phyloP scores from a whole-genome alignment of 2,113 vertebrate genomes.

The Cranoglanis bouderius region DNA sequence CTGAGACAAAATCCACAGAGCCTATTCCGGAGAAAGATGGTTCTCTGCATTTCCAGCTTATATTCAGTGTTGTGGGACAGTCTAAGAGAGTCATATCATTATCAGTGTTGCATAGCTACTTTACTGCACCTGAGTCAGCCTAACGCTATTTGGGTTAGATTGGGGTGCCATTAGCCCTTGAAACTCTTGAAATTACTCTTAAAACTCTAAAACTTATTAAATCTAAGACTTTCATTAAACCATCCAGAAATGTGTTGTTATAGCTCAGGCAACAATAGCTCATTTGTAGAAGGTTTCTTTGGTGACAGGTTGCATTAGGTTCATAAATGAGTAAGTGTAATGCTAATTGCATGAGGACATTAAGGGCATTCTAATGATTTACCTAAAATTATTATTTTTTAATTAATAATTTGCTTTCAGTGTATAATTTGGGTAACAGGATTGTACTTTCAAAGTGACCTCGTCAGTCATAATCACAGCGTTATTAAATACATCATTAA shows the following conservation, averaged over 20 bases:
- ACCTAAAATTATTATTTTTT: background rate
- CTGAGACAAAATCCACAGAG: constrained; percentile 61
- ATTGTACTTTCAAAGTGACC: background rate
- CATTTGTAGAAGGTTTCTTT: too few species aligned
- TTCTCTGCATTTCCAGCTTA: background rate
- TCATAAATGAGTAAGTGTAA: background rate
- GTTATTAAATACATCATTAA: too few species aligned
- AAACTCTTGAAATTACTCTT: background rate
- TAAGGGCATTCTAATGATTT: background rate
- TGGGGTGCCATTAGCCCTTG: too few species aligned
- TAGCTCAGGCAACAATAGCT: too few species aligned
- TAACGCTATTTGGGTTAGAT: background rate
- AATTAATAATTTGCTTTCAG: background rate
- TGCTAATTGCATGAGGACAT: background rate
- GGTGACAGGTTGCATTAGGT: too few species aligned
- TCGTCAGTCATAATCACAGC: background rate
- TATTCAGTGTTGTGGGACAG: background rate
- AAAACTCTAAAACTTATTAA: background rate
- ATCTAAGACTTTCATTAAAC: background rate
- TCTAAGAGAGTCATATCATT: background rate
- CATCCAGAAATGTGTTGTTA: background rate
- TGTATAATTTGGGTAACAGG: background rate
- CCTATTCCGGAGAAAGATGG: background rate
- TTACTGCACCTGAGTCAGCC: background rate
- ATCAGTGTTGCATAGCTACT: background rate